Conservation (phyloP, 1,140 invertebrate genomes). For the Phymastichus coffea region DNA sequence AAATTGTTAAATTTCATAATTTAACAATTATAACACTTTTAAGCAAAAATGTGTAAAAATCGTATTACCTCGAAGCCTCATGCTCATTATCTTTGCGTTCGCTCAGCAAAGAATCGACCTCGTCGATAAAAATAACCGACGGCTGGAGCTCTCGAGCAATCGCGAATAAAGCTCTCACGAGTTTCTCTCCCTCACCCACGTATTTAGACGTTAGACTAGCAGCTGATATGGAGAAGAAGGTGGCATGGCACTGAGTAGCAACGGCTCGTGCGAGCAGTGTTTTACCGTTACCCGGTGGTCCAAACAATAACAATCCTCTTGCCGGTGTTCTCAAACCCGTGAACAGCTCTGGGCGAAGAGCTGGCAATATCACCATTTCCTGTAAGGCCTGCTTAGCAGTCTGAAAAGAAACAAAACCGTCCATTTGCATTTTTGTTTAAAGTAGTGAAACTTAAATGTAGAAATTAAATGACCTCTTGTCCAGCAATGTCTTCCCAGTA, state of each 20-base stretch:
- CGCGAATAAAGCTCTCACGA: conserved; percentile 92
- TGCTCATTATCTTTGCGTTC: conserved; percentile 91
- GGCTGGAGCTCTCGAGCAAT: conserved; percentile 91
- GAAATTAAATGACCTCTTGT: conserved; percentile 64
- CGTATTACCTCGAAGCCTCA: conserved; percentile 74
- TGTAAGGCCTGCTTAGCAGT: conserved; percentile 92
- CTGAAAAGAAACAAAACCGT: conserved; percentile 49
- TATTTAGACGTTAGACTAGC: conserved; percentile 98
- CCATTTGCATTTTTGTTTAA: neutral
- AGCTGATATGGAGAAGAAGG: conserved; percentile 96
- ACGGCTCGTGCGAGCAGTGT: conserved; percentile 89
- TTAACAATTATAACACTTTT: neutral
- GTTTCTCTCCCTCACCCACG: conserved; percentile 97
- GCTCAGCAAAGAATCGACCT: conserved; percentile 92
- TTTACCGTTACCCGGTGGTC: conserved; percentile 93
- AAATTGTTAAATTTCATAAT: neutral
- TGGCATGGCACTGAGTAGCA: conserved; percentile 87
- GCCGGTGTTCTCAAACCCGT: conserved; percentile 87
- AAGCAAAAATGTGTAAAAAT: no score
- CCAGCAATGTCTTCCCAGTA: conserved; percentile 94
- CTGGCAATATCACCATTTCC: conserved; percentile 96
- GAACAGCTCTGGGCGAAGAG: conserved; percentile 92
- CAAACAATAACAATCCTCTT: conserved; percentile 91
- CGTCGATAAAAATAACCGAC: conserved; percentile 95
- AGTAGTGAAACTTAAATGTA: neutral